These are phyloP conservation scores for Lasioglossum vierecki DNA, from an alignment of 2,888 invertebrate genomes.

Conservation along the genomic window DNA sequence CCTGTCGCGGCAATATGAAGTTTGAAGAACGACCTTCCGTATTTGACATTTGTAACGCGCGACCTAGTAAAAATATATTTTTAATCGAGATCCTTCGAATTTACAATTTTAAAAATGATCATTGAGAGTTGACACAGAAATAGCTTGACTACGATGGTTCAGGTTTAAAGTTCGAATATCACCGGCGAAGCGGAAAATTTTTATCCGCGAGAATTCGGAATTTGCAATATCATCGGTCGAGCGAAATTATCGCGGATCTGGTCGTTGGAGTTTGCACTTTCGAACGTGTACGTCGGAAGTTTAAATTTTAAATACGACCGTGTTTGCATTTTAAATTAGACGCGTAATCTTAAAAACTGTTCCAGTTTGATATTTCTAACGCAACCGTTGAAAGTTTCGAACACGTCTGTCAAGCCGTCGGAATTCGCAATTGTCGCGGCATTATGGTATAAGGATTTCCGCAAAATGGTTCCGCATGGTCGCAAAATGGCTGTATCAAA, in stretches of 20 bases:
- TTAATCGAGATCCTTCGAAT: neutral
- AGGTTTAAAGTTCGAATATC: too few relatives aligned
- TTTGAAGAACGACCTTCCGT: neutral
- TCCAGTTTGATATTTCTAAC: neutral
- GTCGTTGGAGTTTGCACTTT: neutral
- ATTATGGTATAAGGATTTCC: neutral
- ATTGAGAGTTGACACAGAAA: neutral
- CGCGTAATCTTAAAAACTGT: neutral
- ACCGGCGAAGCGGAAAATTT: too few relatives aligned
- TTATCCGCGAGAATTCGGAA: neutral
- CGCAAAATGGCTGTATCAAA: slow-evolving; percentile 2
- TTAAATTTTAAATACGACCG: neutral
- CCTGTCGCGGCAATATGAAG: neutral
- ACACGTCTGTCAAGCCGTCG: neutral
- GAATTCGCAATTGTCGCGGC: neutral
- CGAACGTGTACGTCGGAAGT: neutral
- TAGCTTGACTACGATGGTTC: neutral
- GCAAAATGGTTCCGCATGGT: neutral
- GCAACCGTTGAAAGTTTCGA: neutral
- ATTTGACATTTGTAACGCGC: neutral
- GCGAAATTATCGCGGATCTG: neutral
- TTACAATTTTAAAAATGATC: neutral
- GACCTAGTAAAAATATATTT: too few relatives aligned
- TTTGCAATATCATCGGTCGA: neutral
- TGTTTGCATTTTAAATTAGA: neutral